These are phyloP conservation scores for Polymixis flavicincta DNA, from an alignment of 2,888 invertebrate genomes.

Conservation along the genomic window DNA sequence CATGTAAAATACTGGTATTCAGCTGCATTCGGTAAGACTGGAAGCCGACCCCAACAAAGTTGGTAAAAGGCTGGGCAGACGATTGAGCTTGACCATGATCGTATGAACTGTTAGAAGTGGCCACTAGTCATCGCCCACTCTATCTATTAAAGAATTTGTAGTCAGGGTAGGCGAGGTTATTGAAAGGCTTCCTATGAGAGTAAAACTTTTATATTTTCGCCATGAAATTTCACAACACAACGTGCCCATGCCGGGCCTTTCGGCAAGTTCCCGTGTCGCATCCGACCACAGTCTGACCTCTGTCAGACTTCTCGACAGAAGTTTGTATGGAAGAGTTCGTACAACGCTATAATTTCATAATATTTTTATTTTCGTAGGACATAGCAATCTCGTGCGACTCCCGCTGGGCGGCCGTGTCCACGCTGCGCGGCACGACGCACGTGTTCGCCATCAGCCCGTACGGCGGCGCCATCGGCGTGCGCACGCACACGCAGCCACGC, in stretches of 20 bases:
- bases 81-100: background rate
- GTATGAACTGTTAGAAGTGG: background rate
- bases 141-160: background rate
- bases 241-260: background rate
- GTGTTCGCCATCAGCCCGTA: constrained; percentile 99
- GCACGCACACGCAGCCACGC: constrained; percentile 98
- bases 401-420: constrained; percentile 99
- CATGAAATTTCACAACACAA: background rate
- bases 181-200: no score
- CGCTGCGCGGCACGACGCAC: constrained; percentile 98
- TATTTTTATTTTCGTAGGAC: constrained; percentile 89
- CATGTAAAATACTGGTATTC: no score
- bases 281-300: background rate
- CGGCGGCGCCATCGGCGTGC: constrained; percentile 96
- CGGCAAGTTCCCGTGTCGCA: background rate
- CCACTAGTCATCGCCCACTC: no score
- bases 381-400: constrained; percentile 97
- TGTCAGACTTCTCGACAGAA: background rate
- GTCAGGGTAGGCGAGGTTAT: background rate
- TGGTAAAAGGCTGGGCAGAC: no score
- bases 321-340: background rate
- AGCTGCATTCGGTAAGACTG: no score
- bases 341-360: background rate
- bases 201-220: no score
- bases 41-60: no score